Percentiles rank a stretch among this genome's conserved stretches.
phyloP scores from a whole-genome alignment of 2,113 vertebrate genomes.

The Forbesichthys agassizii region DNA sequence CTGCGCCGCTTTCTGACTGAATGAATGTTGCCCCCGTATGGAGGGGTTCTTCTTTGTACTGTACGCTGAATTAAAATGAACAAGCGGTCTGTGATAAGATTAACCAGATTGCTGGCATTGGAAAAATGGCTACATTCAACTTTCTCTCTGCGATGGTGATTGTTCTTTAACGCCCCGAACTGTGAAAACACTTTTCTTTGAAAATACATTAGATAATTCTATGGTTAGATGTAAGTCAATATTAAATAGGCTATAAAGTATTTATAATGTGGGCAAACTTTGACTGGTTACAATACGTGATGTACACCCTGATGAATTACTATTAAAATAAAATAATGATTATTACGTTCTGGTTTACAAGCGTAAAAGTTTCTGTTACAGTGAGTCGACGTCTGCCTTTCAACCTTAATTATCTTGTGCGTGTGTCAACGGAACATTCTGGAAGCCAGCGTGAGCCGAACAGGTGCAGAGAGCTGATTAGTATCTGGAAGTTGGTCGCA shows the following conservation, averaged over 20 bases:
- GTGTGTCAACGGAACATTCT: constrained; percentile 49
- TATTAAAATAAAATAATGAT: too few species aligned
- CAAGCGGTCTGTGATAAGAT: constrained; percentile 68
- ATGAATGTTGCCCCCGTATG: constrained; percentile 43
- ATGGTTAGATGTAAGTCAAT: neutral
- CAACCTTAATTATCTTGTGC: constrained; percentile 54
- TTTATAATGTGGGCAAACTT: too few species aligned
- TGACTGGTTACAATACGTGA: too few species aligned
- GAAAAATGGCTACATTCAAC: constrained; percentile 25
- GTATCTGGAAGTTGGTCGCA: constrained; percentile 55
- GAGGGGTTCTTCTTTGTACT: constrained; percentile 56
- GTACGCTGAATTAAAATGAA: constrained; percentile 66
- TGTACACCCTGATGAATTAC: too few species aligned
- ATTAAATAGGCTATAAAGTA: too few species aligned
- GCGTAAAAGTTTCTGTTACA: constrained; percentile 14
- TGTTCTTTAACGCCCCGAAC: constrained; percentile 14
- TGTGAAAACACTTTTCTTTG: neutral
- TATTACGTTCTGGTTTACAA: too few species aligned
- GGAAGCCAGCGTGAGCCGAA: constrained; percentile 44
- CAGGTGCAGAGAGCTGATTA: constrained; percentile 62
- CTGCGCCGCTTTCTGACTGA: constrained; percentile 42
- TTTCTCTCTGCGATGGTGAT: constrained; percentile 19
- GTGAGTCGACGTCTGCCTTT: constrained; percentile 40
- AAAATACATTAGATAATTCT: constrained; percentile 9
- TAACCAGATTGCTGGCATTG: constrained; percentile 2